phyloP scores from a whole-genome alignment of 2,113 vertebrate genomes.

The Erpornis zantholeuca region DNA sequence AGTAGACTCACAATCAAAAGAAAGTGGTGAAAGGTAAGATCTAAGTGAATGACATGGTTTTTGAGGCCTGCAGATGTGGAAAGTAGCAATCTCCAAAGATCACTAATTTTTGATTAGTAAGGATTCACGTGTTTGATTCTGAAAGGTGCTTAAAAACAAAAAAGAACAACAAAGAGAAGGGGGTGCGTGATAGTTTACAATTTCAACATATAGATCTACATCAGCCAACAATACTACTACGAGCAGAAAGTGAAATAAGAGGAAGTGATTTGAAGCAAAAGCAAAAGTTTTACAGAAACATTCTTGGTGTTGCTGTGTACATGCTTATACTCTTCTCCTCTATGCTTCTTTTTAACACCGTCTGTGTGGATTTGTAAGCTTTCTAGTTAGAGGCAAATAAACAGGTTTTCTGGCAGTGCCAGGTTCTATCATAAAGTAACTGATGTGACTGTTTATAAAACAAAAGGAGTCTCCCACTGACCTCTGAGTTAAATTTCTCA shows the following conservation, averaged over 20 bases:
- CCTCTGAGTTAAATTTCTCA: not conserved
- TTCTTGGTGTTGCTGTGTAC: not conserved
- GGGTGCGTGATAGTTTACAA: accelerated
- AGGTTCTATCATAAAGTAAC: not conserved
- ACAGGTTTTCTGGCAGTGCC: not conserved
- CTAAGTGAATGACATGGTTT: not conserved
- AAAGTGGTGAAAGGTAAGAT: not conserved
- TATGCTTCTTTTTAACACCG: not conserved
- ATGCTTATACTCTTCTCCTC: not conserved
- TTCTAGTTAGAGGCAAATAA: not conserved
- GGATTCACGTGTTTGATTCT: not conserved
- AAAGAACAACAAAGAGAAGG: not conserved
- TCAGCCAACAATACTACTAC: not conserved
- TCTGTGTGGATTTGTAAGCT: not conserved
- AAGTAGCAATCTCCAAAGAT: not conserved
- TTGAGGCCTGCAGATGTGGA: not conserved
- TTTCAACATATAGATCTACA: not conserved
- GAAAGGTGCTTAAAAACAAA: not conserved
- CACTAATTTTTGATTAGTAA: not conserved
- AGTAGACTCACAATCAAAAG: not conserved
- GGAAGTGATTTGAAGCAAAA: not conserved
- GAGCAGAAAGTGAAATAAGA: not conserved
- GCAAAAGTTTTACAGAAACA: not conserved
- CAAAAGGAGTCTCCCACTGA: not conserved
- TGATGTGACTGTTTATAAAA: not conserved